A percentile compares a stretch with the other conserved stretches of the same genome.
Conservation (phyloP, 2,888 invertebrate genomes). For the Sinelater perroti region DNA sequence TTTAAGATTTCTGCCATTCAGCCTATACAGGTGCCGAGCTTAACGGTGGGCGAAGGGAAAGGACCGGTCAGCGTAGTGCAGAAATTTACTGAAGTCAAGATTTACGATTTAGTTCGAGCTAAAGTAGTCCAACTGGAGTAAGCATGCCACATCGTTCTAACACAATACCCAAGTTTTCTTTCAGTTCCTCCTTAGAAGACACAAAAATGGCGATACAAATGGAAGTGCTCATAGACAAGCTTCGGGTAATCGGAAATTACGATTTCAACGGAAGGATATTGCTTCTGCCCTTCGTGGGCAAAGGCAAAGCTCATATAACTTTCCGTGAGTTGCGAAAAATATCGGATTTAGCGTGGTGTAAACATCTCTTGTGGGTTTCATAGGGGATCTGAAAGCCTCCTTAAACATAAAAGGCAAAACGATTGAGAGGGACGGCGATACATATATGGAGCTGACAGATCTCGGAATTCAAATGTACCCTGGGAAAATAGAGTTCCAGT, state of each 20-base stretch:
- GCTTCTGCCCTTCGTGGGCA: constrained; percentile 66
- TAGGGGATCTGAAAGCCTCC: neutral
- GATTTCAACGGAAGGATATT: constrained; percentile 44
- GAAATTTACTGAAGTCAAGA: constrained; percentile 70
- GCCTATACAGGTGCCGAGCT: constrained; percentile 57
- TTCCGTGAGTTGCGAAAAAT: neutral
- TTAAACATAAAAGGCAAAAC: neutral
- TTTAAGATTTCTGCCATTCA: constrained; percentile 67
- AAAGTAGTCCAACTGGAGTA: constrained; percentile 68
- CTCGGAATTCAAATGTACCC: neutral
- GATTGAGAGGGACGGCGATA: neutral
- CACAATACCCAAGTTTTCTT: neutral
- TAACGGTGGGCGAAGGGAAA: constrained; percentile 62
- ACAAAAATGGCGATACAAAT: neutral
- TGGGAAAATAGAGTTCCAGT: neutral
- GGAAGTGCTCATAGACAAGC: neutral
- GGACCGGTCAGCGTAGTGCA: constrained; percentile 73
- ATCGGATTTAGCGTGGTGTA: neutral
- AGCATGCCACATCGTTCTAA: constrained; percentile 40
- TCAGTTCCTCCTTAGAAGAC: neutral
- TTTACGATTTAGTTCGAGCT: constrained; percentile 69
- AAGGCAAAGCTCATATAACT: constrained; percentile 57
- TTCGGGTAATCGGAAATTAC: neutral
- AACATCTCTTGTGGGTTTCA: neutral
- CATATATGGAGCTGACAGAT: neutral